A percentile compares a stretch with the other conserved stretches of the same genome.
phyloP scores from a whole-genome alignment of 2,797 vertebrate genomes.

The Lacerta agilis region DNA sequence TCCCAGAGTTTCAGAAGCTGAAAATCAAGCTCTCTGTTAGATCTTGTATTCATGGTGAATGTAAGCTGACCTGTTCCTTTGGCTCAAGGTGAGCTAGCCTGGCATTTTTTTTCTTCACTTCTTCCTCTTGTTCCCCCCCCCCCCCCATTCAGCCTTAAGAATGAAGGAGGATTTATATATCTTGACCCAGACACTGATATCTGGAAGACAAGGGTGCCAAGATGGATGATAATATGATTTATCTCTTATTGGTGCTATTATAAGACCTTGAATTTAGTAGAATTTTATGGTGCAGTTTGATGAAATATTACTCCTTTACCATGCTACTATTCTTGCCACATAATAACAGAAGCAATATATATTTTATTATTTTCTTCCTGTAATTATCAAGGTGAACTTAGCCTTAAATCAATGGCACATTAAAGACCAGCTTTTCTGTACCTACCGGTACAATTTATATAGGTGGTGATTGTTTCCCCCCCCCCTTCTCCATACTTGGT shows the following conservation, averaged over 20 bases:
- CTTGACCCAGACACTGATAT: constrained; percentile 9
- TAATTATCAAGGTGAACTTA: constrained; percentile 22
- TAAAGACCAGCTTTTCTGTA: constrained; percentile 2
- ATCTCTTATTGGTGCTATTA: neutral
- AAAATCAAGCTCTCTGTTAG: constrained; percentile 23
- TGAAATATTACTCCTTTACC: neutral
- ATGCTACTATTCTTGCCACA: neutral
- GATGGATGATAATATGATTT: constrained; percentile 10
- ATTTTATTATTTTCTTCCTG: constrained; percentile 12
- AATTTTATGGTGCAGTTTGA: neutral
- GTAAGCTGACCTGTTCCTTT: neutral
- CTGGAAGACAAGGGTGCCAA: constrained; percentile 5
- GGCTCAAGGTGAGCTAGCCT: neutral
- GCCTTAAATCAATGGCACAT: neutral
- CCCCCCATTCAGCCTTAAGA: neutral
- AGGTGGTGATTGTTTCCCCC: neutral
- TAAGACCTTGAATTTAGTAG: constrained; percentile 9
- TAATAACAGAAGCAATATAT: neutral
- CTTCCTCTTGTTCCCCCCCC: constrained; percentile 9
- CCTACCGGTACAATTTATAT: neutral
- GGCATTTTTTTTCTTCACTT: neutral
- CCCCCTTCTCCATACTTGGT: neutral
- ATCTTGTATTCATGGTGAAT: neutral
- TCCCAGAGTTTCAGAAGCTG: neutral
- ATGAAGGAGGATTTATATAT: constrained; percentile 19